Conservation (phyloP, 1,140 invertebrate genomes). For the Asobara japonica region DNA sequence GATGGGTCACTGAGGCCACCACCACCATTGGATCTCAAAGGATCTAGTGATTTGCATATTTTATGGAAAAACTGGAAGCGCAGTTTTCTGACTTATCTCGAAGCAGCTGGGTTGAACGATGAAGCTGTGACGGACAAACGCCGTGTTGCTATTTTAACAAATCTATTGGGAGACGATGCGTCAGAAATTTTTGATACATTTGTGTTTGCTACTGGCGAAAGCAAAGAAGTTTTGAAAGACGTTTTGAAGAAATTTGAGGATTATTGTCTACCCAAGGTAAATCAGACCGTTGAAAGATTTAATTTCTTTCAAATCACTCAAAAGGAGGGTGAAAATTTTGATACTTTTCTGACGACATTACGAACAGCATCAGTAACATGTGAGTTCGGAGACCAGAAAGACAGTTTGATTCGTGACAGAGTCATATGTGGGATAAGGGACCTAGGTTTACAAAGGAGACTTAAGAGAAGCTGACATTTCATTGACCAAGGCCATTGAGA, state of each 20-base stretch:
- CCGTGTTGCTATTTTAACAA: slow-evolving; percentile 17
- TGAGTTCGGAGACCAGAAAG: slow-evolving; percentile 45
- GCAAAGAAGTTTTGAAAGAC: slow-evolving; percentile 15
- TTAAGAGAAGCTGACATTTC: slow-evolving; percentile 34
- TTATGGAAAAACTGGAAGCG: slow-evolving; percentile 24
- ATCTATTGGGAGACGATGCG: slow-evolving; percentile 22
- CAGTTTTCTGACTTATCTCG: slow-evolving; percentile 18
- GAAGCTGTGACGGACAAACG: slow-evolving; percentile 3
- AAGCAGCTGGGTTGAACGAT: neutral
- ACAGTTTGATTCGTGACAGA: slow-evolving; percentile 51
- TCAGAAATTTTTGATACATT: slow-evolving; percentile 17
- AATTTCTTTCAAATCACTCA: slow-evolving; percentile 45
- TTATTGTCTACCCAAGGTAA: slow-evolving; percentile 42
- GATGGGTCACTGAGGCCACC: neutral
- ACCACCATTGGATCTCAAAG: neutral
- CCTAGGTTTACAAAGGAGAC: slow-evolving; percentile 46
- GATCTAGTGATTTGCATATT: neutral
- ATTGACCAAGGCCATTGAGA: neutral
- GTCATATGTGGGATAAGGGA: slow-evolving; percentile 55
- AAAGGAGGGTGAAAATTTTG: slow-evolving; percentile 46
- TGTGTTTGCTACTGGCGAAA: slow-evolving; percentile 15
- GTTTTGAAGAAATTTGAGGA: slow-evolving; percentile 40
- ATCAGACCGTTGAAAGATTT: slow-evolving; percentile 41
- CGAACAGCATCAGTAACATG: slow-evolving; percentile 45
- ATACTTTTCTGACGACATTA: slow-evolving; percentile 44